These are phyloP conservation scores for Gryllus bimaculatus DNA, from an alignment of 1,140 invertebrate genomes.

Conservation along the genomic window DNA sequence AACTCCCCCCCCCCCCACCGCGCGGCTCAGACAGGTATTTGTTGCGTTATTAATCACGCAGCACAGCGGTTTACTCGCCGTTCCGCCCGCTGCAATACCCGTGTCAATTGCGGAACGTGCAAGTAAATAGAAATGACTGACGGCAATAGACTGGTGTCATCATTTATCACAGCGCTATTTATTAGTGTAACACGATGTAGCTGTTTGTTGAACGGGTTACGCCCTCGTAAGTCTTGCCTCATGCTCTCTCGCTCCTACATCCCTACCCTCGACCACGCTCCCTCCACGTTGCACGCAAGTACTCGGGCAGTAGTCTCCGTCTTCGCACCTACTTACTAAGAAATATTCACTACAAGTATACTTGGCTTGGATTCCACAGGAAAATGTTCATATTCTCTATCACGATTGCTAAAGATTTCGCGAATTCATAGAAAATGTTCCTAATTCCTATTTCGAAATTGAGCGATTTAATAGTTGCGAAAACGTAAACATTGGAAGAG, in stretches of 20 bases:
- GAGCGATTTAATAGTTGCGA: too few species aligned
- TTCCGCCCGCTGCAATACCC: background rate
- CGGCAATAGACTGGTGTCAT: background rate
- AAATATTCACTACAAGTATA: too few species aligned
- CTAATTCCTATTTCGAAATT: too few species aligned
- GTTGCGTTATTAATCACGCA: background rate
- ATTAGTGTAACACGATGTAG: background rate
- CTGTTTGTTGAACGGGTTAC: background rate
- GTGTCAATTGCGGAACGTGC: background rate
- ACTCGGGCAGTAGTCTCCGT: too few species aligned
- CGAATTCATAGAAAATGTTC: too few species aligned
- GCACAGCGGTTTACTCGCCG: background rate
- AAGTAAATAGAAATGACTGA: slow-evolving; percentile 5
- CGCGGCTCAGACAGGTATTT: background rate
- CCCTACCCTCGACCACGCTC: background rate
- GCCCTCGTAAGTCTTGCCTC: background rate
- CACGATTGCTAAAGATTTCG: too few species aligned
- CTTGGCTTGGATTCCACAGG: too few species aligned
- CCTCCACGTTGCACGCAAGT: background rate
- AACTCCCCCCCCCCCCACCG: background rate
- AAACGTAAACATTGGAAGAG: too few species aligned
- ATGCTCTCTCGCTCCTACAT: background rate
- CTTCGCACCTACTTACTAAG: too few species aligned
- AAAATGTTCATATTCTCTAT: too few species aligned
- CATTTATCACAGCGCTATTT: background rate